Percentiles rank a stretch among this genome's conserved stretches.
These are phyloP conservation scores for Balaenoptera acutorostrata DNA, from an alignment of 2,113 vertebrate genomes.

Conservation along the genomic window DNA sequence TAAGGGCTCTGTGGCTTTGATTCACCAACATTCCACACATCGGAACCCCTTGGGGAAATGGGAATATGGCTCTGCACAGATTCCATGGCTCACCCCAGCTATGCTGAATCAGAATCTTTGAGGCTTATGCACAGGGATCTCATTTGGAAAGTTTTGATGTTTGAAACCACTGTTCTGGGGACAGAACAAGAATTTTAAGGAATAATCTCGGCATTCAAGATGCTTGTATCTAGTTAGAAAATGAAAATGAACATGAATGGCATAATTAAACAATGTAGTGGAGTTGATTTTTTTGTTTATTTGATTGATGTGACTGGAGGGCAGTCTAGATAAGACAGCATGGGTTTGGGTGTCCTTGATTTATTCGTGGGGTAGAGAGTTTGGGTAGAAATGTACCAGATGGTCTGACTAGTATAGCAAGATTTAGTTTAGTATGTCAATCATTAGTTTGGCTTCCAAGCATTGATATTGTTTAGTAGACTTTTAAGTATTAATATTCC, in stretches of 20 bases:
- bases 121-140: neutral
- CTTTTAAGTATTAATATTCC: neutral
- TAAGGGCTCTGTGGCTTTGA: neutral
- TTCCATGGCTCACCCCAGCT: fast-evolving
- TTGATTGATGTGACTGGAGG: neutral
- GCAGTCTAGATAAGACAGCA: neutral
- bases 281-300: neutral
- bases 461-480: neutral
- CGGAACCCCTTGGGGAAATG: neutral
- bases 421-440: neutral
- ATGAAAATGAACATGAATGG: neutral
- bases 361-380: neutral
- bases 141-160: neutral
- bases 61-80: neutral
- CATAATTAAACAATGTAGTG: neutral
- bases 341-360: neutral
- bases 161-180: neutral
- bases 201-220: neutral
- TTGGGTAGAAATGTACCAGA: neutral
- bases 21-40: neutral
- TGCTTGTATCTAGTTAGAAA: neutral
- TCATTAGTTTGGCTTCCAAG: neutral
- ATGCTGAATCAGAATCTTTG: neutral
- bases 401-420: neutral
- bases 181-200: neutral